Percentiles rank a stretch among this genome's conserved stretches.
Evolutionary conservation across 92 coral and sea anemone species (phyloP).

Genomic region (Phenganax subtilis): DNA sequence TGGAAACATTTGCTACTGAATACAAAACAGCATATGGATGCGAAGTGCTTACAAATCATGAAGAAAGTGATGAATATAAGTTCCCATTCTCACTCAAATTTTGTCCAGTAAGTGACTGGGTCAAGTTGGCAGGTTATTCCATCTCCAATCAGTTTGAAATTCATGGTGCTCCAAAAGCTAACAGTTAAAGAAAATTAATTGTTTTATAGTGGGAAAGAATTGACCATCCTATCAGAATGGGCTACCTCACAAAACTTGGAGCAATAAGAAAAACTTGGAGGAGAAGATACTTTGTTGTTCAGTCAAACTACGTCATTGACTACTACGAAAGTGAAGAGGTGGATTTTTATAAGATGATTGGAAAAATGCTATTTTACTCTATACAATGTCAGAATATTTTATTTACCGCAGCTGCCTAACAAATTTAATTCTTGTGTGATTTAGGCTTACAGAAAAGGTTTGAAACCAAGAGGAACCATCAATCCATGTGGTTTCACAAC

Average conservation of each 20-base stretch:
- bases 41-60: slow-evolving; percentile 49
- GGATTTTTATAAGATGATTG: not conserved
- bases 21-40: slow-evolving; percentile 79
- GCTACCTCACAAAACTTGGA: slow-evolving; percentile 86
- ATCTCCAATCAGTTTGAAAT: not conserved
- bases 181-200: not conserved
- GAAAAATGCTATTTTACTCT: no score
- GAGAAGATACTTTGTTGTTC: slow-evolving; percentile 78
- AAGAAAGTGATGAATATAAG: slow-evolving; percentile 41
- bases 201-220: slow-evolving; percentile 54
- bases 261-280: slow-evolving; percentile 90
- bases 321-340: slow-evolving; percentile 96
- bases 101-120: slow-evolving; percentile 51
- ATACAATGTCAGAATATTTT: no score
- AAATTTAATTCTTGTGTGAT: not conserved
- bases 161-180: not conserved
- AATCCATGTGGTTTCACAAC: slow-evolving; percentile 77
- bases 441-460: slow-evolving; percentile 76
- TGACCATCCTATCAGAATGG: slow-evolving; percentile 69
- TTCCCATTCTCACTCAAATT: slow-evolving; percentile 47
- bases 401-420: no score
- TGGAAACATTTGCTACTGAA: slow-evolving; percentile 65
- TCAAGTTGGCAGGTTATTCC: not conserved
- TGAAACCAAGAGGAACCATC: slow-evolving; percentile 80
- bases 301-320: slow-evolving; percentile 67